Conservation (phyloP, 2,888 invertebrate species). For the Calameuta pallipes region DNA sequence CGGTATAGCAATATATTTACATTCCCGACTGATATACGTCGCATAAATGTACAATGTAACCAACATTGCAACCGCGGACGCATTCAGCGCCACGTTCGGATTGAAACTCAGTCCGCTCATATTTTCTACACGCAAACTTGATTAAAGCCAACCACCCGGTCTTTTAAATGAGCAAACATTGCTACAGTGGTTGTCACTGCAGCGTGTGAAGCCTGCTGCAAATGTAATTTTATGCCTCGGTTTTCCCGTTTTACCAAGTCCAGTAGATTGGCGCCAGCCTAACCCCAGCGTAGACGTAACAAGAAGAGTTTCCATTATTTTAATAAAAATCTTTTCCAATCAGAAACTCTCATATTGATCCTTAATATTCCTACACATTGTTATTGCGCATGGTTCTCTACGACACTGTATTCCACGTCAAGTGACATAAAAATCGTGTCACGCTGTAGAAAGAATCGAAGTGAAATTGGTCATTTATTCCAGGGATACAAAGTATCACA, state of each 20-base stretch:
- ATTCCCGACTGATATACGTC: constrained; percentile 34
- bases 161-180: constrained; percentile 35
- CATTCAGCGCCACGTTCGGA: constrained; percentile 31
- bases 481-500: background rate
- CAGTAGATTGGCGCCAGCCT: background rate
- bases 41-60: constrained; percentile 44
- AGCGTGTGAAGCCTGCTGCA: constrained; percentile 22
- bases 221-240: constrained; percentile 46
- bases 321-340: background rate
- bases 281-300: background rate
- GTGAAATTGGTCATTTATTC: background rate
- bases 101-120: constrained; percentile 42
- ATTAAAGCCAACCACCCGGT: constrained; percentile 35
- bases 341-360: background rate
- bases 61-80: constrained; percentile 20
- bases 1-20: background rate
- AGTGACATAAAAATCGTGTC: background rate
- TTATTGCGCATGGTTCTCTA: too few species aligned
- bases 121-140: constrained; percentile 38
- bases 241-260: constrained; percentile 28
- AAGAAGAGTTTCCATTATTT: background rate
- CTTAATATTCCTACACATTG: too few species aligned
- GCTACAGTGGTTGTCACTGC: constrained; percentile 13
- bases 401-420: too few species aligned
- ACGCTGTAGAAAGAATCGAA: background rate